Percentiles rank a stretch among this genome's conserved stretches.
phyloP scores from a whole-genome alignment of 2,888 invertebrate genomes.

The Linnaemya vulpina region DNA sequence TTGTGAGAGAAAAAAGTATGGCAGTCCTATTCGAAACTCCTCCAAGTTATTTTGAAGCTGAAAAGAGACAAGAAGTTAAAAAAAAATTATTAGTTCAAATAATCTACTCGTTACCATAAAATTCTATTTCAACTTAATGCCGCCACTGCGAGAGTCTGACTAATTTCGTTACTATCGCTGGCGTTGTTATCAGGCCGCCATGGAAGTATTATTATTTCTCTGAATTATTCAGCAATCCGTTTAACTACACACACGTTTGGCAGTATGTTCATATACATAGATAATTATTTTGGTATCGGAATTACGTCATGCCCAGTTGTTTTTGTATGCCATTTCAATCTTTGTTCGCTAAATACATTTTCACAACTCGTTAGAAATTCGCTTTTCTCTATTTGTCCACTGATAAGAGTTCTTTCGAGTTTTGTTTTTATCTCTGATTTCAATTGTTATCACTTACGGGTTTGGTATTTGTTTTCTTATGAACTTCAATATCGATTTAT shows the following conservation, averaged over 20 bases:
- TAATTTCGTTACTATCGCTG: slow-evolving; percentile 47
- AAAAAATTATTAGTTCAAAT: slow-evolving; percentile 14
- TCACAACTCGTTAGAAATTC: slow-evolving; percentile 47
- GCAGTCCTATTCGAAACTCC: slow-evolving; percentile 18
- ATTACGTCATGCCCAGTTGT: slow-evolving; percentile 63
- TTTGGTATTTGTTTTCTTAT: slow-evolving; percentile 18
- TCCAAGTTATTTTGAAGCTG: slow-evolving; percentile 33
- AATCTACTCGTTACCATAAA: not conserved
- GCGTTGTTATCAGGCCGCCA: slow-evolving; percentile 49
- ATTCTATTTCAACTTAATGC: slow-evolving; percentile 25
- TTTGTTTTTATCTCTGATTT: slow-evolving; percentile 23
- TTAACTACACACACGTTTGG: not conserved
- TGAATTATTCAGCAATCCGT: slow-evolving; percentile 16
- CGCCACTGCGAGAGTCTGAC: slow-evolving; percentile 58
- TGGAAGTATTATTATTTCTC: slow-evolving; percentile 37
- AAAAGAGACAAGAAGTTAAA: slow-evolving; percentile 15
- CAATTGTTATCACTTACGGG: slow-evolving; percentile 39
- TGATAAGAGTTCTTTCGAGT: slow-evolving; percentile 56
- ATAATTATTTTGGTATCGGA: slow-evolving; percentile 36
- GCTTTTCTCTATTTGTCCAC: slow-evolving; percentile 15
- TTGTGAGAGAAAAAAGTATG: not conserved
- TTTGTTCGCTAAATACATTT: slow-evolving; percentile 23
- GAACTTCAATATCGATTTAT: slow-evolving; percentile 35
- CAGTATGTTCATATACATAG: not conserved
- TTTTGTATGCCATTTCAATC: not conserved